Conservation (phyloP, 92 coral and sea anemone species). For the Epizoanthus scotinus region DNA sequence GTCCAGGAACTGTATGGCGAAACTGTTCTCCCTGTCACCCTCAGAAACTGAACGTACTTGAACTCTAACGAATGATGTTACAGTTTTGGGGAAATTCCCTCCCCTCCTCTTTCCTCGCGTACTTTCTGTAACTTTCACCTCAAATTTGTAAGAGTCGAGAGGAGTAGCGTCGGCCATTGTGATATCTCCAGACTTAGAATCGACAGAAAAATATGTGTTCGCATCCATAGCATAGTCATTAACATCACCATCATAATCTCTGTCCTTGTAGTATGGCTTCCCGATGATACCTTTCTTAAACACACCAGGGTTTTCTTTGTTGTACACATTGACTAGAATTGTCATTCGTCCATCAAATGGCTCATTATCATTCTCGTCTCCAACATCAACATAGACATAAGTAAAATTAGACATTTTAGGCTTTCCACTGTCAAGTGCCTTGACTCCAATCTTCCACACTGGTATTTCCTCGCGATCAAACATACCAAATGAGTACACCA, state of each 20-base stretch:
- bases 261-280: conserved; percentile 80
- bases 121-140: conserved; percentile 44
- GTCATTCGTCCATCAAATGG: conserved; percentile 73
- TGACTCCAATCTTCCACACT: conserved; percentile 67
- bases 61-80: conserved; percentile 55
- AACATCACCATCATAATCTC: conserved; percentile 76
- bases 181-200: conserved; percentile 53
- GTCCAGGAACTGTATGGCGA: conserved; percentile 64
- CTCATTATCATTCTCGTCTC: conserved; percentile 70
- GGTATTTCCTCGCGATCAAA: conserved; percentile 68
- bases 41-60: conserved; percentile 54
- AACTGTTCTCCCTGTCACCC: conserved; percentile 64
- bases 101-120: conserved; percentile 22
- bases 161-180: conserved; percentile 48
- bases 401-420: conserved; percentile 65
- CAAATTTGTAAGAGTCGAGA: conserved; percentile 59
- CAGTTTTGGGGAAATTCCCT: conserved; percentile 51
- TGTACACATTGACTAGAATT: conserved; percentile 79
- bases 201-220: conserved; percentile 44
- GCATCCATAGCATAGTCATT: conserved; percentile 61
- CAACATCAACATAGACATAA: conserved; percentile 69
- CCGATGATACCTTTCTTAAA: conserved; percentile 89
- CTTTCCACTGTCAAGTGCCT: conserved; percentile 75
- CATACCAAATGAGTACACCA: conserved; percentile 56
- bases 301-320: conserved; percentile 47